Percentiles rank a stretch among this genome's conserved stretches.
These are phyloP conservation scores for Epizoanthus fatuus DNA, from an alignment of 92 coral and sea anemone species.

Conservation along the genomic window DNA sequence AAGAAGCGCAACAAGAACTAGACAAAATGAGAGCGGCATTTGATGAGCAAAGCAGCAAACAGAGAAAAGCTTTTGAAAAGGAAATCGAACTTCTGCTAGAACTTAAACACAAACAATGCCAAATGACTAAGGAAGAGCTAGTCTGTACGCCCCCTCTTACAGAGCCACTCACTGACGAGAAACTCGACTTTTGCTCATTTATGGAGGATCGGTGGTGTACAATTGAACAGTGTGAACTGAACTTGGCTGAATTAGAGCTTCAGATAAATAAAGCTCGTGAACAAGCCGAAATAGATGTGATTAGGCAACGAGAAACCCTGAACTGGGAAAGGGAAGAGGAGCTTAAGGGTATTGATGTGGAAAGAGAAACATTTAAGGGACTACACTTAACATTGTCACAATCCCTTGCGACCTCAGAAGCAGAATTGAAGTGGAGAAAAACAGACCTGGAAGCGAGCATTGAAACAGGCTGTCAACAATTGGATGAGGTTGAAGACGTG, in stretches of 20 bases:
- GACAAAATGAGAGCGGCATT: conserved; percentile 68
- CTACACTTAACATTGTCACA: conserved; percentile 60
- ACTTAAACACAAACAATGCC: conserved; percentile 47
- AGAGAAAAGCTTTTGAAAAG: conserved; percentile 63
- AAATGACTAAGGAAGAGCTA: not conserved
- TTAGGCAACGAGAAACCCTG: conserved; percentile 64
- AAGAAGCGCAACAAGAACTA: conserved; percentile 75
- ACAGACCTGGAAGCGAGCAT: conserved; percentile 70
- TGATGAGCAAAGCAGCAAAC: conserved; percentile 67
- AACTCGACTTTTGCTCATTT: conserved; percentile 61
- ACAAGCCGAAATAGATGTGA: conserved; percentile 73
- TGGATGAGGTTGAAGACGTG: conserved; percentile 75
- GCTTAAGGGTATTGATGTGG: conserved; percentile 57
- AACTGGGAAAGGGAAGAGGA: conserved; percentile 83
- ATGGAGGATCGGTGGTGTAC: conserved; percentile 90
- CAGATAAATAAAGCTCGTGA: conserved; percentile 75
- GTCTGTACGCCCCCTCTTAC: conserved; percentile 27
- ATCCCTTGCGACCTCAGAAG: conserved; percentile 59
- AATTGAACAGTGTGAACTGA: conserved; percentile 87
- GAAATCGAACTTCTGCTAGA: conserved; percentile 78
- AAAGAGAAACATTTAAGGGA: conserved; percentile 34
- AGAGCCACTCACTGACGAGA: conserved; percentile 65
- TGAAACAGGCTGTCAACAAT: conserved; percentile 66
- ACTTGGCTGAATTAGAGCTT: conserved; percentile 90
- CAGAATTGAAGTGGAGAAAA: conserved; percentile 53